A percentile compares a stretch with the other conserved stretches of the same genome.
Conservation (phyloP, 2,797 vertebrate genomes). For the Tachyglossus aculeatus region DNA sequence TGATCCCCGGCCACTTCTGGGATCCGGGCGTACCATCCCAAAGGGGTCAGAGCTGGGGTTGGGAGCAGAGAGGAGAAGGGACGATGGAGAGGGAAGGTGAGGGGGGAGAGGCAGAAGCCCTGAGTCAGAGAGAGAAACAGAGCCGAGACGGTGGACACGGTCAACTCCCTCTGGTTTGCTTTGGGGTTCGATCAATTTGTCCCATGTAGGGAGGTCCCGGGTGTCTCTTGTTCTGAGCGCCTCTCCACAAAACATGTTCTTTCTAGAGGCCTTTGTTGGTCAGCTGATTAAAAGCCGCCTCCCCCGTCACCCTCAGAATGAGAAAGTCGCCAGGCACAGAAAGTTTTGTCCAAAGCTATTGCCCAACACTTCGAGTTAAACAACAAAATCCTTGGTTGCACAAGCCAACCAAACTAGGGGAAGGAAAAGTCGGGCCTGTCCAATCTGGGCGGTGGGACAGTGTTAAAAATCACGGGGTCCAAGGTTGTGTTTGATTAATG, state of each 20-base stretch:
- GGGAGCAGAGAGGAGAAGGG: background rate
- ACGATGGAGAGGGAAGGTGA: background rate
- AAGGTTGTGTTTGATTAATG: slow-evolving; percentile 1
- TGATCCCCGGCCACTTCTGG: no score
- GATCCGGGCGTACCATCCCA: no score
- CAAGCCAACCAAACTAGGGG: slow-evolving; percentile 32
- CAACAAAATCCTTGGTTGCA: slow-evolving; percentile 29
- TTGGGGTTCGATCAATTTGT: no score
- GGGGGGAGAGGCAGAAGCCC: no score
- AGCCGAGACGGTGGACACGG: background rate
- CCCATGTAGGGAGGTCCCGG: background rate
- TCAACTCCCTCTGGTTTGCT: background rate
- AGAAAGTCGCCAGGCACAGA: slow-evolving; percentile 38
- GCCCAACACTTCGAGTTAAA: slow-evolving; percentile 62
- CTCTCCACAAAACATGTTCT: background rate
- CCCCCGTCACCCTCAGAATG: slow-evolving; percentile 17
- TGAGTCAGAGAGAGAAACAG: background rate
- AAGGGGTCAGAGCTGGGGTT: background rate
- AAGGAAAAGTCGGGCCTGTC: background rate
- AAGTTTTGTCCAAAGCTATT: slow-evolving; percentile 26
- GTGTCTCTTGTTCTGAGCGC: background rate
- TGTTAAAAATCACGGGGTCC: slow-evolving; percentile 29
- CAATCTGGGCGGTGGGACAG: slow-evolving; percentile 27
- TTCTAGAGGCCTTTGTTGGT: slow-evolving; percentile 40
- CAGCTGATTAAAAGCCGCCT: slow-evolving; percentile 47